A percentile compares a stretch with the other conserved stretches of the same genome.
Evolutionary conservation across 2,888 invertebrate species (phyloP).

Genomic region (Emmelina monodactyla): DNA sequence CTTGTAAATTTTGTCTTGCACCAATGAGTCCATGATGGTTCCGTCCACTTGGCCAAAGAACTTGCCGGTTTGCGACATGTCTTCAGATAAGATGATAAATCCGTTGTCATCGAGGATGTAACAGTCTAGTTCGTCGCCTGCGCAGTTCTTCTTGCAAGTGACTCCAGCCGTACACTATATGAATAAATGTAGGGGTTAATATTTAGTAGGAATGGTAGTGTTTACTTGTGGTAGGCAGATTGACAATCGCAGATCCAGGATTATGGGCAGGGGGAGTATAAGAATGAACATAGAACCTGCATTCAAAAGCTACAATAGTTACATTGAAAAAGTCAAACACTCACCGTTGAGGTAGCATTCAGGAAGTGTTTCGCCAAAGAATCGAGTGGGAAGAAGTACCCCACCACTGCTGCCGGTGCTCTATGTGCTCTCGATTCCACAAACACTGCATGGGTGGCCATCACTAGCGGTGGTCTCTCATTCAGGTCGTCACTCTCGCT

Average conservation of each 20-base stretch:
- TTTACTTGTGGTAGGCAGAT: no score
- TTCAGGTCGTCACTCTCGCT: constrained; percentile 66
- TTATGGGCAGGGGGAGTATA: no score
- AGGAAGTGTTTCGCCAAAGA: constrained; percentile 84
- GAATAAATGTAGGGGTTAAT: constrained; percentile 3
- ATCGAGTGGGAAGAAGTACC: constrained; percentile 85
- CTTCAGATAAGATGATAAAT: constrained; percentile 90
- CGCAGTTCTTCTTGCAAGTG: constrained; percentile 83
- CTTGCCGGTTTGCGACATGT: constrained; percentile 83
- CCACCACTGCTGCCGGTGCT: constrained; percentile 92
- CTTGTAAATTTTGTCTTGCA: constrained; percentile 89
- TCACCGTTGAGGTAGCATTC: constrained; percentile 87
- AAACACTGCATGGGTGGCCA: constrained; percentile 92
- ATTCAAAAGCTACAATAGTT: no score
- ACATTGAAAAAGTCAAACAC: no score
- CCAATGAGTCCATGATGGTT: constrained; percentile 91
- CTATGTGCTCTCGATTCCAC: constrained; percentile 83
- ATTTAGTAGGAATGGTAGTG: no score
- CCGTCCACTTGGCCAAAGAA: constrained; percentile 96
- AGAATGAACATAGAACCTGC: no score
- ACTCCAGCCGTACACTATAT: constrained; percentile 74
- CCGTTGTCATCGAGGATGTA: constrained; percentile 95
- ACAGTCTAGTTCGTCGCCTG: constrained; percentile 87
- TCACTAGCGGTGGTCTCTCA: constrained; percentile 70
- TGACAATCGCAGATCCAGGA: no score